Evolutionary conservation across 2,113 vertebrate genomes (phyloP).

Genomic region (Neolamprologus ventralis): DNA sequence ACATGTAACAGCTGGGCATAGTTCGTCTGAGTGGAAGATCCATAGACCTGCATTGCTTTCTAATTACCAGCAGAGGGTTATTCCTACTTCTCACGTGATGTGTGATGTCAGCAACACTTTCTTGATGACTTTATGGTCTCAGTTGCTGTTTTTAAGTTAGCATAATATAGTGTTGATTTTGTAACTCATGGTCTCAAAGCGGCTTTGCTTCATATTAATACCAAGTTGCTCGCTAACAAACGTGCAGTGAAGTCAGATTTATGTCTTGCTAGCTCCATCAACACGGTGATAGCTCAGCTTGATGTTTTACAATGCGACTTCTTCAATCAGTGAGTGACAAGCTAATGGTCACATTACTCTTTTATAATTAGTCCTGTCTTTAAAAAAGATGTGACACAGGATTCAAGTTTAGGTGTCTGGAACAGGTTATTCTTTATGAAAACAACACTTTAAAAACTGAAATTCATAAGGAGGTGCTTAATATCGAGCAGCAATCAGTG

Average conservation of each 20-base stretch:
- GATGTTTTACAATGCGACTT: background rate
- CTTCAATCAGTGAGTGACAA: background rate
- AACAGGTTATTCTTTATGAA: background rate
- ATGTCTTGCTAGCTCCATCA: background rate
- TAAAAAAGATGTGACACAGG: background rate
- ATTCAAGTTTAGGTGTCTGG: background rate
- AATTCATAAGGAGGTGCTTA: background rate
- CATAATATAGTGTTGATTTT: background rate
- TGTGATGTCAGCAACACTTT: background rate
- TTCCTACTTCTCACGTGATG: background rate
- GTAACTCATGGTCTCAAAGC: background rate
- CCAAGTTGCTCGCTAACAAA: background rate
- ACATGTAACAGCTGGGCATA: background rate
- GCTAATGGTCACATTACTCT: background rate
- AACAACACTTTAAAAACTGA: background rate
- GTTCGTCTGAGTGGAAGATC: background rate
- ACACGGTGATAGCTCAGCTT: background rate
- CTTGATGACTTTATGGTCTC: background rate
- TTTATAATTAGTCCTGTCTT: background rate
- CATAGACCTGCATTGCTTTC: background rate
- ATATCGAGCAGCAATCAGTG: background rate
- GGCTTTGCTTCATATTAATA: background rate
- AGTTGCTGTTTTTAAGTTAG: background rate
- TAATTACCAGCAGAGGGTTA: background rate
- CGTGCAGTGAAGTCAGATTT: background rate